phyloP scores from a whole-genome alignment of 2,797 vertebrate species.

The Chrosomus eos region DNA sequence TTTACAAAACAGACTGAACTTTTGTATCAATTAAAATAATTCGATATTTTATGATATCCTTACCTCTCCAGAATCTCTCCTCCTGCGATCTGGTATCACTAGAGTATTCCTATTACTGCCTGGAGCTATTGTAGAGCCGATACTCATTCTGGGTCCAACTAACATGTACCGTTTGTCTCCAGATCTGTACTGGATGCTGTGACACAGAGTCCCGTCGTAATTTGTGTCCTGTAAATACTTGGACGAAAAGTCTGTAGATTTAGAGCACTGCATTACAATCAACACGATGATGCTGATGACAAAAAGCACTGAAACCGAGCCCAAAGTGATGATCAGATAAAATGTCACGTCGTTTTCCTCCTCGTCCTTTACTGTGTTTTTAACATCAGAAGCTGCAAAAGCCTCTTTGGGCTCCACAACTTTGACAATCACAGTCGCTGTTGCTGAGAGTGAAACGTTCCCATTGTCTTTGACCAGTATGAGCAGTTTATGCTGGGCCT shows the following conservation, averaged over 20 bases:
- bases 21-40: conserved; percentile 23
- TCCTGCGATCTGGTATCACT: conserved; percentile 52
- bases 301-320: conserved; percentile 59
- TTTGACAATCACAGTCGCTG: too few species aligned
- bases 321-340: conserved; percentile 59
- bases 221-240: conserved; percentile 55
- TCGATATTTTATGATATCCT: conserved; percentile 21
- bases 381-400: conserved; percentile 39
- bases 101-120: too few species aligned
- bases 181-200: conserved; percentile 64
- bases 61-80: conserved; percentile 60
- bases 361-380: too few species aligned
- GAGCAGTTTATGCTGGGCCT: conserved; percentile 57
- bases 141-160: conserved; percentile 61
- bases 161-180: conserved; percentile 68
- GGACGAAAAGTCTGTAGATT: conserved; percentile 46
- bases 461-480: conserved; percentile 63
- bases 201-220: conserved; percentile 62
- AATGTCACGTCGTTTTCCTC: conserved; percentile 43
- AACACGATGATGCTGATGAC: conserved; percentile 56
- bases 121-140: too few species aligned
- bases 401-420: too few species aligned
- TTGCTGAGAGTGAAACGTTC: conserved; percentile 59
- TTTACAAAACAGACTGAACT: neutral
- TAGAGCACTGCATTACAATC: conserved; percentile 59